These are phyloP conservation scores for Latheticus oryzae DNA, from an alignment of 2,888 invertebrate genomes.

Conservation along the genomic window DNA sequence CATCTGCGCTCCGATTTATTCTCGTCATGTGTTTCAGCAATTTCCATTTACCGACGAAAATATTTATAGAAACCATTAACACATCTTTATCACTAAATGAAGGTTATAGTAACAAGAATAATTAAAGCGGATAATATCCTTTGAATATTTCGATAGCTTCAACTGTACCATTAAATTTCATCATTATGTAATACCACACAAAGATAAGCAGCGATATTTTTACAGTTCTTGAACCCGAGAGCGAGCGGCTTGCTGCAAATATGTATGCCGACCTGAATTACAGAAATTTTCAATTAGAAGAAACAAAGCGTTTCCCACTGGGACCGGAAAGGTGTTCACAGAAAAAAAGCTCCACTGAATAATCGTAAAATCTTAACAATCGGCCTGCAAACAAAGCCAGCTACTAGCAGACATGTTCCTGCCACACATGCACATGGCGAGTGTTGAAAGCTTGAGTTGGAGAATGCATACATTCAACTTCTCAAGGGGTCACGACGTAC, in stretches of 20 bases:
- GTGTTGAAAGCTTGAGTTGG: constrained; percentile 32
- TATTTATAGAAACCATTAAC: constrained; percentile 34
- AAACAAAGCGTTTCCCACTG: constrained; percentile 14
- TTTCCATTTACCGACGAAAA: constrained; percentile 32
- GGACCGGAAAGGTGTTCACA: constrained; percentile 22
- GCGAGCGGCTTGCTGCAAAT: constrained; percentile 1
- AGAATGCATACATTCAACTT: constrained; percentile 31
- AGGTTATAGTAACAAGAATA: constrained; percentile 21
- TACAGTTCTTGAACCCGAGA: background rate
- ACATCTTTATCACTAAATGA: constrained; percentile 29
- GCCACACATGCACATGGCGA: constrained; percentile 27
- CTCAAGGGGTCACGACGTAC: constrained; percentile 34
- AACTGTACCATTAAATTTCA: constrained; percentile 10
- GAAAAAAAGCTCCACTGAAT: constrained; percentile 21
- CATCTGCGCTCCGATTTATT: constrained; percentile 19
- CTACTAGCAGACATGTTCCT: constrained; percentile 31
- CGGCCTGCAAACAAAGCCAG: constrained; percentile 32
- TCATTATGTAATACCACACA: constrained; percentile 12
- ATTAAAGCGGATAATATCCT: constrained; percentile 19
- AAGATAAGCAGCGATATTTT: constrained; percentile 14
- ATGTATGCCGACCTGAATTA: constrained; percentile 16
- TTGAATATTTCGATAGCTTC: constrained; percentile 7
- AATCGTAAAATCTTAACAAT: constrained; percentile 30
- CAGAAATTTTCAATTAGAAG: background rate
- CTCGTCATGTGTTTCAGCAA: constrained; percentile 19